A percentile compares a stretch with the other conserved stretches of the same genome.
Conservation (phyloP, 2,797 vertebrate genomes). For the Spinibarbus caldwelli region DNA sequence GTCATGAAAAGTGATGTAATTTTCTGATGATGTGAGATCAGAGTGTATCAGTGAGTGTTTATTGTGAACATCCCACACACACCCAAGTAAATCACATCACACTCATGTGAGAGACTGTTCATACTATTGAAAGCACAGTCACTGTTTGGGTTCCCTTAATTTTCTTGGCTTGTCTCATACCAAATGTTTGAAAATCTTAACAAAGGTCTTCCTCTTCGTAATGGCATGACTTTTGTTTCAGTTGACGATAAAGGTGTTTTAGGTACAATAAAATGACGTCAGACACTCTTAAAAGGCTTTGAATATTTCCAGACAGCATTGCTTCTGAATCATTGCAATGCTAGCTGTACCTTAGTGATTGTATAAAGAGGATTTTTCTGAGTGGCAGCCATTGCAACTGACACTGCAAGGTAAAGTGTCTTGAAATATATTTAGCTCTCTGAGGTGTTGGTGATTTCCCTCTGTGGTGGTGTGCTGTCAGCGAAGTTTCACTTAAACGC, state of each 20-base stretch:
- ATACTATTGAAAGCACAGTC: slow-evolving; percentile 14
- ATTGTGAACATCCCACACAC: slow-evolving; percentile 59
- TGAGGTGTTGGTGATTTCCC: slow-evolving; percentile 56
- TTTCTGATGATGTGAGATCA: slow-evolving; percentile 20
- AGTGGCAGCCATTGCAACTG: background rate
- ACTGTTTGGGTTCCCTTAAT: slow-evolving; percentile 36
- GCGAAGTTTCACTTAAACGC: slow-evolving; percentile 45
- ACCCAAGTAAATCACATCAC: slow-evolving; percentile 64
- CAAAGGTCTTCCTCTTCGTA: background rate
- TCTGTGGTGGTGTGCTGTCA: background rate
- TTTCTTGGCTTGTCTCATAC: background rate
- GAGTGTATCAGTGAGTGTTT: slow-evolving; percentile 22
- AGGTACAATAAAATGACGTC: background rate
- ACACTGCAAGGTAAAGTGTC: background rate
- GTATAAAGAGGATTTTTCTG: background rate
- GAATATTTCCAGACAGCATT: background rate
- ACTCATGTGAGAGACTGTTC: slow-evolving; percentile 5
- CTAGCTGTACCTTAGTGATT: background rate
- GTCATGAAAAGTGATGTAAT: slow-evolving; percentile 42
- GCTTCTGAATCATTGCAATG: background rate
- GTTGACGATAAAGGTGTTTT: background rate
- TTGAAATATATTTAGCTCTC: slow-evolving; percentile 48
- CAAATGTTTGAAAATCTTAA: background rate
- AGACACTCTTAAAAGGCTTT: background rate
- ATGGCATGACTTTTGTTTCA: background rate